Evolutionary conservation across 2,888 invertebrate genomes (phyloP), one percentile per base, ranked within the genome.

Genomic region (Cetonia aurata): DNA sequence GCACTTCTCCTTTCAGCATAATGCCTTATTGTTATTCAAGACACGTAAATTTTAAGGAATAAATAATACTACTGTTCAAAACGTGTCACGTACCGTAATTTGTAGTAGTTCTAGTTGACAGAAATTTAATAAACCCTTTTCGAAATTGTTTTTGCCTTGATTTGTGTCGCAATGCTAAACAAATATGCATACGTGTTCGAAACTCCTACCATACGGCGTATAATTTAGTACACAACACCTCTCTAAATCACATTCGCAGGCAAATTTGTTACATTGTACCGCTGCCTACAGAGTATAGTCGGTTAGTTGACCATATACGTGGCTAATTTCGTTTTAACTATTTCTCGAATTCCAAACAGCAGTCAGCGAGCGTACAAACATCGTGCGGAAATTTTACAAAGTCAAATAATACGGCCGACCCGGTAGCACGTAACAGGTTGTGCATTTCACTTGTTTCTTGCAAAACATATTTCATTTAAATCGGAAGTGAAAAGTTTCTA

Each of bases 91-190:
- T 10, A 10, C 33, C 62, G 15, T 62, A 62, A 62, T 62, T 62
- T 62, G 62, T 62, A 62, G 48, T 62, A 48, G 62, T 48, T 13
- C 48, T 62, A 62, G 62, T 48, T 62, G 62, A 62, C 62, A 62
- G 62, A 62, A 62, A 62, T 62, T 62, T 62, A 62, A 62, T 62
- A 62, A 62, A 62, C 62, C 48, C 62, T 37, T 48, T 62, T 50
- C 62, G 48, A 62, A 37, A 33, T 42, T 62, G 62, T 62, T 62
- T 62, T 62, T 62, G 48, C 17, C 15, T 17, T 62, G 62, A 62
- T 62, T 62, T 62, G 48, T 62, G 62, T 62, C 19, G 33, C 33
- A 9, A 17, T 48, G n/a, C 31, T 62, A 62, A 62, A 62, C 62
- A 62, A 48, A 62, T 50, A 50, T 62, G 62, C 48, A 48, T 48